Evolutionary conservation across 2,797 vertebrate species (phyloP), one percentile per base, ranked within the genome.

Genomic region (Alosa sapidissima): DNA sequence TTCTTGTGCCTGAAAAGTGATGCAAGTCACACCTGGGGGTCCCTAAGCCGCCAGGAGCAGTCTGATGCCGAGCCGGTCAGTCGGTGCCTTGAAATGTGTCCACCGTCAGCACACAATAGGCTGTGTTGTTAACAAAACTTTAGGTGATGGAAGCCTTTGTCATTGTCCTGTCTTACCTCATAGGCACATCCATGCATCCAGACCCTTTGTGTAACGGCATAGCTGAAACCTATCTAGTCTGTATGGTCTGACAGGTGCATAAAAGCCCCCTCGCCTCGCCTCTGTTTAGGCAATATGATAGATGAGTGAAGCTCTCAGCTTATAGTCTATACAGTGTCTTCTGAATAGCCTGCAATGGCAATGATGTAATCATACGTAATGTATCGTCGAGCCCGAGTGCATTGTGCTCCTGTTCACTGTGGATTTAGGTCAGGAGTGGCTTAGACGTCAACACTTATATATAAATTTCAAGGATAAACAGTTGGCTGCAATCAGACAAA

Each of bases 21-120:
- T 85, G 90, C 95, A 95, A 92, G 93, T 95, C 94, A 93, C 95
- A 90, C 89, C 92, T 91, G 95, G 94, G 93, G 93, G 92, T 92
- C 93, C 90, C 84, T 36, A 24, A 87, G 90, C 92, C 92, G 91
- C 92, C 91, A 91, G 91, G 91, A 94, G 93, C 92, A 81, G 89
- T 92, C 92, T 91, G 93, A 94, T 94, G 91, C 91, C 93, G 93
- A 92, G 88, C 93, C 93, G 92, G 88, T 92, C 93, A 87, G 91
- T 91, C 91, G 92, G 93, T 91, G 91, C 92, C 92, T 88, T 92
- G 91, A 91, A 92, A 92, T 82, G 88, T 91, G 90, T 92, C 90
- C 93, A 89, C 91, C 88, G 82, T 88, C 87, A 87, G 72, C 16
- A 85, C 91, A 94, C 91, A 93, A 93, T 91, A 92, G 89, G 90